Evolutionary conservation across 2,113 vertebrate species (phyloP).

Genomic region (Phylloscopus trochiloides): DNA sequence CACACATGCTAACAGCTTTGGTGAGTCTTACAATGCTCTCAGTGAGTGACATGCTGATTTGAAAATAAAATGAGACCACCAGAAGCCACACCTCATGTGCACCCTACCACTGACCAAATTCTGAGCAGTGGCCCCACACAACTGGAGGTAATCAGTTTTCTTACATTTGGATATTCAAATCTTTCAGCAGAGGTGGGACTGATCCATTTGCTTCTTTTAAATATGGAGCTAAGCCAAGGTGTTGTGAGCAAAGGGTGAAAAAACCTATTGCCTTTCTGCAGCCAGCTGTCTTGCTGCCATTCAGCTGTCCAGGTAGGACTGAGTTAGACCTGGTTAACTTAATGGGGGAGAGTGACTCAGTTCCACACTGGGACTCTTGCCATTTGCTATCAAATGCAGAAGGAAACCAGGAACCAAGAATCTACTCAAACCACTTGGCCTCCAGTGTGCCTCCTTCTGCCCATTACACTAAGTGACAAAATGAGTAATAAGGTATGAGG

Average conservation of each 20-base stretch:
- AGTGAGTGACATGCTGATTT: neutral
- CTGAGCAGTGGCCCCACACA: neutral
- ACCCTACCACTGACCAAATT: neutral
- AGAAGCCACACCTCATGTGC: neutral
- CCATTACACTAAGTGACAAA: neutral
- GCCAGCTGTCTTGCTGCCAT: fast-evolving
- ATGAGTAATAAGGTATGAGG: neutral
- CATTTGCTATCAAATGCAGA: neutral
- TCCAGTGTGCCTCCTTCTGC: neutral
- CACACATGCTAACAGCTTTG: neutral
- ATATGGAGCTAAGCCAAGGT: neutral
- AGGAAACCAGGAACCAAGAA: neutral
- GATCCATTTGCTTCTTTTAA: neutral
- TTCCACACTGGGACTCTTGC: neutral
- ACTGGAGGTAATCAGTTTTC: neutral
- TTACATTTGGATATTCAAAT: neutral
- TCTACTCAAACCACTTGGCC: neutral
- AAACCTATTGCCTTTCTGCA: neutral
- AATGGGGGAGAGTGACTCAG: neutral
- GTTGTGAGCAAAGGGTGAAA: neutral
- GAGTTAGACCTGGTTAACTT: neutral
- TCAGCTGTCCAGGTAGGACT: neutral
- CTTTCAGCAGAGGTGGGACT: neutral
- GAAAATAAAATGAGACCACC: neutral
- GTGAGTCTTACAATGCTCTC: neutral